Percentiles rank a stretch among this genome's conserved stretches.
Evolutionary conservation across 2,113 vertebrate genomes (phyloP).

Genomic region (Pelvicachromis taeniatus): DNA sequence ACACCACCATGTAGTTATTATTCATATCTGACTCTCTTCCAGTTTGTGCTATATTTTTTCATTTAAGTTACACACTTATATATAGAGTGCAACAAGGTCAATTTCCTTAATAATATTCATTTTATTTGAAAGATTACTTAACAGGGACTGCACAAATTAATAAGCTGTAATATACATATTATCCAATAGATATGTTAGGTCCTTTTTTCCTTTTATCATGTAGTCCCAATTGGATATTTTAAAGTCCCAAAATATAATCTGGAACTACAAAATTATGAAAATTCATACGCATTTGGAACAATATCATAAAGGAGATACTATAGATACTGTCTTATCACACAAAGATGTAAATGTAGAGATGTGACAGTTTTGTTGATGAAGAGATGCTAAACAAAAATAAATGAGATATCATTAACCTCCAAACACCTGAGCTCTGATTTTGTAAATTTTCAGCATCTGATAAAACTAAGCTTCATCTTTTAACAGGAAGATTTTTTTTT

Average conservation of each 20-base stretch:
- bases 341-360: background rate
- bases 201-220: background rate
- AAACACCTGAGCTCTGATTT: background rate
- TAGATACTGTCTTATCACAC: background rate
- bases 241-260: background rate
- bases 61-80: background rate
- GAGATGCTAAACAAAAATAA: background rate
- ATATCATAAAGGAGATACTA: background rate
- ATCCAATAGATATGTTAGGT: background rate
- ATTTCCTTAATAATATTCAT: background rate
- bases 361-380: background rate
- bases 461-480: background rate
- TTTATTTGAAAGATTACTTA: background rate
- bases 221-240: background rate
- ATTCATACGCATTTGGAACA: background rate
- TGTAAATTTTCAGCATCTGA: background rate
- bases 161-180: background rate
- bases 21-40: background rate
- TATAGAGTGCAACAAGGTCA: background rate
- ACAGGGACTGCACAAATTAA: background rate
- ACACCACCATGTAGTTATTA: background rate
- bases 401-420: background rate
- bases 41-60: background rate
- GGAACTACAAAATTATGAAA: background rate
- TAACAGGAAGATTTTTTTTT: no score